These are phyloP conservation scores for Pardalotus punctatus DNA, from an alignment of 2,113 vertebrate genomes.

Conservation along the genomic window DNA sequence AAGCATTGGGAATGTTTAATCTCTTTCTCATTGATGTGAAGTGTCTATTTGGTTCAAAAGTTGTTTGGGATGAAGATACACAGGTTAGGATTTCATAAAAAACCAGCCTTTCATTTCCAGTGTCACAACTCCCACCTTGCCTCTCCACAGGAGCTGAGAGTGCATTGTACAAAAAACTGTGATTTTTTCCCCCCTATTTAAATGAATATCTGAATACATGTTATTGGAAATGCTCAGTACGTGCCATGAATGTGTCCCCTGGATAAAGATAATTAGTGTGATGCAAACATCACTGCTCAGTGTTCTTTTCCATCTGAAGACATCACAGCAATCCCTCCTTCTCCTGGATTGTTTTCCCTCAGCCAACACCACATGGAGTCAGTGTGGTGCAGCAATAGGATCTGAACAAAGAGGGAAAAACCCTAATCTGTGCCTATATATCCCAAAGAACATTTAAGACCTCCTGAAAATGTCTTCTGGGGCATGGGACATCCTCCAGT, in stretches of 20 bases:
- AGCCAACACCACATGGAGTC: conserved; percentile 48
- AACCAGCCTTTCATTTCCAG: background rate
- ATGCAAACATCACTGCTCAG: background rate
- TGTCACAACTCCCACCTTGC: background rate
- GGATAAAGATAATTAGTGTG: background rate
- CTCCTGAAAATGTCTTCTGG: background rate
- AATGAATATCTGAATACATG: background rate
- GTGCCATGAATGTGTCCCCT: background rate
- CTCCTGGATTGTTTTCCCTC: background rate
- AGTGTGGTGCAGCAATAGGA: conserved; percentile 47
- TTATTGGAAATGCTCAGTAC: background rate
- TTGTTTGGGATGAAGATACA: background rate
- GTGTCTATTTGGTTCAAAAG: background rate
- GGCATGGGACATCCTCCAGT: background rate
- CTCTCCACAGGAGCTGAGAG: background rate
- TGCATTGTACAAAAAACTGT: background rate
- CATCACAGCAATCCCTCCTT: background rate
- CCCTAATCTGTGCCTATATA: background rate
- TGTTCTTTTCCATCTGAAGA: background rate
- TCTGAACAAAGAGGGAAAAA: background rate
- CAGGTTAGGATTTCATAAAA: background rate
- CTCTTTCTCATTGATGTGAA: background rate
- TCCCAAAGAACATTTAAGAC: background rate
- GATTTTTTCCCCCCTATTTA: rapidly evolving
- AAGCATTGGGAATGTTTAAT: background rate